Evolutionary conservation across 2,113 vertebrate genomes (phyloP).

Genomic region (Oncorhynchus keta): DNA sequence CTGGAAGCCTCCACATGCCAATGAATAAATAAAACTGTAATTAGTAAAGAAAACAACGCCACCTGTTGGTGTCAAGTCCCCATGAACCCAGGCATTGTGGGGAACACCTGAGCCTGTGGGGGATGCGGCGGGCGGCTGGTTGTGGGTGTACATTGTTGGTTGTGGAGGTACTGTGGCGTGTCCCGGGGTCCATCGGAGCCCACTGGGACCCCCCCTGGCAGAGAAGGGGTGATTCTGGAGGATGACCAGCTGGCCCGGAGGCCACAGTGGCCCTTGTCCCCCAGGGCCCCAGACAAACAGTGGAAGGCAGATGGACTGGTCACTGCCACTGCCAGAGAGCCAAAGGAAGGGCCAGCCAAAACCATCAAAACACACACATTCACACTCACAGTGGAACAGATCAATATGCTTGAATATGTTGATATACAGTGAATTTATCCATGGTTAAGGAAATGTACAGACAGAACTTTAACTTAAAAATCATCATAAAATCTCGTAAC

Average conservation of each 20-base stretch:
- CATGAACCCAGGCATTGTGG: constrained; percentile 53
- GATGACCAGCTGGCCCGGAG: constrained; percentile 67
- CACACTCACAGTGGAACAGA: constrained; percentile 24
- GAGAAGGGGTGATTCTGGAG: constrained; percentile 54
- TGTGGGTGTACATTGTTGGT: constrained; percentile 8
- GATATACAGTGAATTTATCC: neutral
- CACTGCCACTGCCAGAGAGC: constrained; percentile 55
- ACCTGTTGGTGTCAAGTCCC: constrained; percentile 67
- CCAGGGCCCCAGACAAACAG: constrained; percentile 62
- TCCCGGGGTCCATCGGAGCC: constrained; percentile 39
- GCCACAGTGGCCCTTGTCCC: constrained; percentile 57
- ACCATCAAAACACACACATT: constrained; percentile 41
- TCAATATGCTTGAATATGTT: neutral
- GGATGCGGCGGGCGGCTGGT: neutral
- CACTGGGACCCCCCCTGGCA: constrained; percentile 60
- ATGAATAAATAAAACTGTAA: constrained; percentile 69
- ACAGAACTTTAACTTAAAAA: neutral
- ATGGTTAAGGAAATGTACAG: neutral
- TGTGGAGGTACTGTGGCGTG: constrained; percentile 41
- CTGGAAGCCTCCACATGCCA: constrained; percentile 61
- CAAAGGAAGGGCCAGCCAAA: constrained; percentile 56
- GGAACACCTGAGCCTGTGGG: constrained; percentile 59
- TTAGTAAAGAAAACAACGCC: constrained; percentile 74
- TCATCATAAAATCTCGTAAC: neutral
- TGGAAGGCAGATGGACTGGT: constrained; percentile 76